Evolutionary conservation across 2,113 vertebrate genomes (phyloP), one percentile per base, ranked within the genome.

Genomic region (Capreolus pygargus): DNA sequence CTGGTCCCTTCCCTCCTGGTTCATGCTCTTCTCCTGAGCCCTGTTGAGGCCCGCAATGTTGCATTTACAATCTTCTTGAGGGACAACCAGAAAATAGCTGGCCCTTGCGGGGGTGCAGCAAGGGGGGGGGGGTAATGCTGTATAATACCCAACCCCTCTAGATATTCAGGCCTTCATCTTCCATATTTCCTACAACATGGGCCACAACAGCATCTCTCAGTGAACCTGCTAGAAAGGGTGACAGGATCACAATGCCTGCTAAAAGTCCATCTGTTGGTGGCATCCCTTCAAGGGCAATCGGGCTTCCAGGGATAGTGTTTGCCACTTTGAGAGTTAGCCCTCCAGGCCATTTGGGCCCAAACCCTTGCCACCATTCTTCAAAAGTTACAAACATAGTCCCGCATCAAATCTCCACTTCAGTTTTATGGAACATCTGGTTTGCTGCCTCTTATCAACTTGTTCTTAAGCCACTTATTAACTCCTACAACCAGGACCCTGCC

Each of bases 51-150:
- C 9, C 64, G 21, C n/a, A 70, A 19, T 70, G 64, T 11, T 21
- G n/a, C 19, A 2, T 70, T 36, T 70, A 70, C 4, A 70, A 3
- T 70, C n/a, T 70, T 36, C 9, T 70, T 70, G n/a, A 36, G 17
- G 64, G n/a, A 70, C n/a, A 70, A 70, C n/a, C 64, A 36, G 17
- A 70, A 36, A 70, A 70, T 36, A 70, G n/a, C 64, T 70, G 64
- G 16, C 64, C 16, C 15, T 64, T 64, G 16, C 3, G 0, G 27
- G 28, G 47, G 12, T 3, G 47, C 12, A 1, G 47, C 2, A 50
- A 3, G 47, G 47, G 12, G 47, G 12, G 47, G 47, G 12, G 47
- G 47, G 13, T 50, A 30, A 9, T 70, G n/a, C 64, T 70, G n/a
- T 70, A 36, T 36, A 36, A 21, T 70, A 70, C 36, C n/a, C 17